A percentile compares a stretch with the other conserved stretches of the same genome.
Evolutionary conservation across 2,888 invertebrate genomes (phyloP).

Genomic region (Schrankia costaestrigalis): DNA sequence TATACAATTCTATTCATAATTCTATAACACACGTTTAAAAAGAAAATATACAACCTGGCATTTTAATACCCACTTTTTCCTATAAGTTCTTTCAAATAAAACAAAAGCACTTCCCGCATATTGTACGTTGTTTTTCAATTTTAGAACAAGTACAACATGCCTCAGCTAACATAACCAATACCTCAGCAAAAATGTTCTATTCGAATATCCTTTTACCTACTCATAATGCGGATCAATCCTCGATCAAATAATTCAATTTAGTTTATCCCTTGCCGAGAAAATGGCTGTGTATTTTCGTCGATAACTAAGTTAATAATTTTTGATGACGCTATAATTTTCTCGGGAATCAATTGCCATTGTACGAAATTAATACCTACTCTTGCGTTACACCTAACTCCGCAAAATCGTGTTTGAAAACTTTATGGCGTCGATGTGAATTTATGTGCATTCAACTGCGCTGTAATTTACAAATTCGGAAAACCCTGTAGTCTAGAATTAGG

Average conservation of each 20-base stretch:
- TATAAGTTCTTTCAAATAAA: no score
- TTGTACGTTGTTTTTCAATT: no score
- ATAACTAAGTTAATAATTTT: conserved; percentile 64
- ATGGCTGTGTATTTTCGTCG: conserved; percentile 54
- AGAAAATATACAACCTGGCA: no score
- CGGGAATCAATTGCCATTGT: conserved; percentile 31
- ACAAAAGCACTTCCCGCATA: no score
- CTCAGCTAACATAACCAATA: no score
- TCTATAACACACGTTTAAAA: no score
- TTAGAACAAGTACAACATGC: no score
- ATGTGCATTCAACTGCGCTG: conserved; percentile 7
- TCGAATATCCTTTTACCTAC: conserved; percentile 40
- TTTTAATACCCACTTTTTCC: no score
- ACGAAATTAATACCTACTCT: conserved; percentile 13
- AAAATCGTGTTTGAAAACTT: no score
- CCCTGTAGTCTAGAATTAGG: no score
- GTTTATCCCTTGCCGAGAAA: conserved; percentile 60
- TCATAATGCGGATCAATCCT: conserved; percentile 53
- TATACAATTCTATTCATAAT: no score
- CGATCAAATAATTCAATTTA: conserved; percentile 64
- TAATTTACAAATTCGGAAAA: conserved; percentile 5
- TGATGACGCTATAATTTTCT: conserved; percentile 53
- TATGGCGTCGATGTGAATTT: conserved; percentile 10
- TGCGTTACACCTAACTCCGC: conserved; percentile 1
- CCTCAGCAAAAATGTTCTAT: conserved; percentile 40